Evolutionary conservation across 1,140 invertebrate species (phyloP).

Genomic region (Drosophila triauraria): DNA sequence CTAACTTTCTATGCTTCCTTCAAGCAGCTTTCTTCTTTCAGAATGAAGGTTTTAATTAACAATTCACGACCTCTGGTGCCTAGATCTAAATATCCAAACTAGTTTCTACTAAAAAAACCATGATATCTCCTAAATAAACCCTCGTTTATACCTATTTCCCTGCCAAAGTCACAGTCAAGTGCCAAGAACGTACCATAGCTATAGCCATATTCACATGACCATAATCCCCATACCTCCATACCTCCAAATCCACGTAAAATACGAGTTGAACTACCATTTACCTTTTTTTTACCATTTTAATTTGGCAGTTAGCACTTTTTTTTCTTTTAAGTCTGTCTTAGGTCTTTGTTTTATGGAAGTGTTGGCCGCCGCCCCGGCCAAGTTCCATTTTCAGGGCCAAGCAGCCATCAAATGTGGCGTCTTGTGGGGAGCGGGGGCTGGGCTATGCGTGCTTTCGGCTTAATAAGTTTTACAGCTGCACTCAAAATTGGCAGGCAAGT

Average conservation of each 20-base stretch:
- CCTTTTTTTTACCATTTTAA: conserved; percentile 23
- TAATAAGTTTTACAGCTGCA: conserved; percentile 27
- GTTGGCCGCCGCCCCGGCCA: conserved; percentile 11
- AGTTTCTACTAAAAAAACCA: not conserved
- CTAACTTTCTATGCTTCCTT: not conserved
- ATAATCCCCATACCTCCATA: conserved; percentile 7
- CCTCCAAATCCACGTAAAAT: conserved; percentile 6
- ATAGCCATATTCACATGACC: conserved; percentile 16
- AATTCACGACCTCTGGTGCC: not conserved
- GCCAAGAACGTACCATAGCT: conserved; percentile 5
- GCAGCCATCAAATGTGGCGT: conserved; percentile 2
- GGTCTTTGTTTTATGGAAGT: conserved; percentile 16
- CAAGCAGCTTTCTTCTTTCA: not conserved
- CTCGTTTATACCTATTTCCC: not conserved
- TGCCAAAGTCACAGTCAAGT: conserved; percentile 8
- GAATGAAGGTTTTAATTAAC: not conserved
- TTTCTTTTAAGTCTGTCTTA: conserved; percentile 6
- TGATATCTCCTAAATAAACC: not conserved
- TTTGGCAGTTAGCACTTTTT: conserved; percentile 33
- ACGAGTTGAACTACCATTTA: not conserved
- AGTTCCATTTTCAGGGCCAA: conserved; percentile 38
- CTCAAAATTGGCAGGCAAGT: conserved; percentile 12
- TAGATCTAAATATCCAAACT: not conserved
- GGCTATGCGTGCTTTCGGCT: conserved; percentile 21
- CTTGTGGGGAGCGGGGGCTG: not conserved